Conservation (phyloP, 2,888 invertebrate genomes). For the Zelleria hepariella region DNA sequence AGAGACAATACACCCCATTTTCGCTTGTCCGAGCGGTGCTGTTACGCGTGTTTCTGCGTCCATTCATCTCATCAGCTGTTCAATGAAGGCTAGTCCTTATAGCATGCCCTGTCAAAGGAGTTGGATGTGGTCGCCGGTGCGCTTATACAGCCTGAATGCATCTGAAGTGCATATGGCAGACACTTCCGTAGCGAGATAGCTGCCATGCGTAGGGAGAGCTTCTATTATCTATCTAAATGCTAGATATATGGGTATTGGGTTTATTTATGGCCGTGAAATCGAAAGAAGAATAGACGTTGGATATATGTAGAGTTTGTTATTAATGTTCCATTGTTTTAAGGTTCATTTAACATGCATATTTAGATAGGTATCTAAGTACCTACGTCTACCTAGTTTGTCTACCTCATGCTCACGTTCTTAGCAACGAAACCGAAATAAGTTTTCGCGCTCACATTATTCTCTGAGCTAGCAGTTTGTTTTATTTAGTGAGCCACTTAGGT, state of each 20-base stretch:
- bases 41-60: conserved; percentile 12
- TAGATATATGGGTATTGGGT: too few relatives aligned
- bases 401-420: too few relatives aligned
- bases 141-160: conserved; percentile 47
- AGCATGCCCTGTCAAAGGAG: conserved; percentile 50
- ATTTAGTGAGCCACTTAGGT: neutral
- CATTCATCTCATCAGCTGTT: conserved; percentile 55
- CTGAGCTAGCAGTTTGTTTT: neutral
- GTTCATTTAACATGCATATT: too few relatives aligned
- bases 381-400: neutral
- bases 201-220: neutral
- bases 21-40: neutral
- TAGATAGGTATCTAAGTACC: too few relatives aligned
- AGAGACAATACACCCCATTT: neutral
- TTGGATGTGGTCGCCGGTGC: conserved; percentile 36
- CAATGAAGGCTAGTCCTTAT: conserved; percentile 43
- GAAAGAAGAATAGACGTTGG: too few relatives aligned
- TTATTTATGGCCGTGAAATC: too few relatives aligned
- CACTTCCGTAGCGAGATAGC: neutral
- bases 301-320: too few relatives aligned
- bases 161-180: neutral
- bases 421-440: neutral
- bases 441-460: neutral
- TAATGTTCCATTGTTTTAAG: too few relatives aligned
- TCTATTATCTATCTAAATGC: neutral